Evolutionary conservation across 2,797 vertebrate genomes (phyloP), one percentile per base, ranked within the genome.

Genomic region (Gymnocypris eckloni): DNA sequence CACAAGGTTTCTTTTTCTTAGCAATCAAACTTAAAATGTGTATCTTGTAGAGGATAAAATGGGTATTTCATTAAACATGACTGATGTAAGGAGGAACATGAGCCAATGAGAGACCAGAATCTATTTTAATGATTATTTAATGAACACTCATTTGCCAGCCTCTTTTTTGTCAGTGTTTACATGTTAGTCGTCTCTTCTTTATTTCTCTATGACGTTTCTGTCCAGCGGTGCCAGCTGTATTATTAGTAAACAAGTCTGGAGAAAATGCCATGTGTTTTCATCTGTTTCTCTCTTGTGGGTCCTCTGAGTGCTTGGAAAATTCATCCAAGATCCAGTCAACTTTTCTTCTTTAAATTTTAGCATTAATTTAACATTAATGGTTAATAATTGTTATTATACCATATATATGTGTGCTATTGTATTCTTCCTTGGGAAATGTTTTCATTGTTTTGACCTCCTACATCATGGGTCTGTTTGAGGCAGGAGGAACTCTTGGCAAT

Each of bases 101-200:
- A 54, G 73, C 3, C 28, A 76, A 20, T 18, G 33, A 13, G 48
- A 77, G 28, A 56, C 18, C 50, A 77, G 18, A 75, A 45, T 75
- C 33, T 80, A 9, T 84, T 12, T 82, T 28, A 41, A n/a, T 50
- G 56, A 71, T n/a, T 77, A 33, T 85, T 54, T 72, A 79, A 41
- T 2, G 20, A 15, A 64, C 45, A 25, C 43, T 13, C 59, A 6
- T 64, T 64, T 64, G 59, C n/a, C n/a, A 18, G 13, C 9, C 18
- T 67, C n/a, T 67, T 67, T 67, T 28, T 28, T 67, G 56, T 20
- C 37, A 66, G 41, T 66, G 28, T 72, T 64, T 69, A 37, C 41
- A 59, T 43, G 28, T 81, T 3, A 71, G 20, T 5, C 70, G 0
- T 20, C 28, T 10, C n/a, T 22, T 48, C 25, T 66, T 37, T 52